phyloP scores from a whole-genome alignment of 2,888 invertebrate genomes.

The Drosophila multiciliata region DNA sequence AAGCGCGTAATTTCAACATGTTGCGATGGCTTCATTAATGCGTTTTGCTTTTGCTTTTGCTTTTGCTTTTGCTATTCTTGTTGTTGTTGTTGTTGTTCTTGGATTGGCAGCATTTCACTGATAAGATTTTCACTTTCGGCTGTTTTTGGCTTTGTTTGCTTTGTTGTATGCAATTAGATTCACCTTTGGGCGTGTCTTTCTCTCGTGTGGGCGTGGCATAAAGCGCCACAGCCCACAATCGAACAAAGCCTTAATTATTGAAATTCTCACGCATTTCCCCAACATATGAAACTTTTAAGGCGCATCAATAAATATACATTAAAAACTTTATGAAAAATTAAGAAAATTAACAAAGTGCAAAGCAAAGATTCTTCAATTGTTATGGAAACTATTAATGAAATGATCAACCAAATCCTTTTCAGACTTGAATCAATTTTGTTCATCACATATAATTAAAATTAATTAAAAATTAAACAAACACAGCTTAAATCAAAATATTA shows the following conservation, averaged over 20 bases:
- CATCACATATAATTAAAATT: too few species aligned
- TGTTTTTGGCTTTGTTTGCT: constrained; percentile 28
- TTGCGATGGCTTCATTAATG: constrained; percentile 72
- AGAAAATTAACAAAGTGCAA: neutral
- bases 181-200: constrained; percentile 5
- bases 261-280: constrained; percentile 38
- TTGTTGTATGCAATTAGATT: constrained; percentile 50
- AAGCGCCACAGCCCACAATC: constrained; percentile 14
- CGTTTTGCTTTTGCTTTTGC: neutral
- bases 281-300: neutral
- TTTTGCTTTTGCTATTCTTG: neutral
- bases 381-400: neutral
- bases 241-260: constrained; percentile 36
- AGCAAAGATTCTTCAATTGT: neutral
- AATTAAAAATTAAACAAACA: too few species aligned
- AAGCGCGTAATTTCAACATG: constrained; percentile 56
- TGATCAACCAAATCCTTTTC: neutral
- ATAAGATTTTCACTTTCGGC: constrained; percentile 52
- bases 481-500: neutral
- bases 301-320: neutral
- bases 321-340: neutral
- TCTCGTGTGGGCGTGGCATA: constrained; percentile 33
- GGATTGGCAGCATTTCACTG: constrained; percentile 47
- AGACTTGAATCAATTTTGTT: neutral
- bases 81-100: constrained; percentile 14